Base-by-base conservation (phyloP, 2,888 invertebrate genomes). In the Apocheima hispidaria region DNA sequence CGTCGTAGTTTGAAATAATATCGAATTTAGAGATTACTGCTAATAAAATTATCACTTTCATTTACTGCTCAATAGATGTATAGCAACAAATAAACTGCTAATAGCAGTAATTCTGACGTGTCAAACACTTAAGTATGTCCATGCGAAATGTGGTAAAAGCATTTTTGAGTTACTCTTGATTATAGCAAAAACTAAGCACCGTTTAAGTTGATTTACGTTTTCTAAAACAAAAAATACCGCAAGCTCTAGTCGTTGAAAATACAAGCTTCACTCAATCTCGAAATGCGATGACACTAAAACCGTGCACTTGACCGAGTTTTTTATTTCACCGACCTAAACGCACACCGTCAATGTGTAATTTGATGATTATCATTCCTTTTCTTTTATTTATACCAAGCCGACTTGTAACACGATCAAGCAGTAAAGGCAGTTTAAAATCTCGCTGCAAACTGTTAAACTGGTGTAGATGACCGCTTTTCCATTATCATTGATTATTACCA, bases 331-430 rank as follows among this genome's bases (percentile, higher is more conserved):
- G 33, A 58, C 60, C 73, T 82, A 80, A 81, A 77, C 76, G 75
- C 66, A 74, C 72, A 71, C 73, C 74, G 60, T 66, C 60, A 75
- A 71, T 78, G 59, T 81, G 75, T 84, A 84, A 86, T 86, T 86
- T 82, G 73, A 74, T 84, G 75, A 85, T 83, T 82, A 85, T 80
- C 74, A 76, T 79, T 79, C 73, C 74, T 73, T 82, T 80, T 78
- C 75, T 77, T 76, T 73, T 79, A 79, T 79, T 82, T 82, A 74
- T 76, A 72, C 44, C 73, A 48, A 49, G 70, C 74, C 77, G 77
- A 72, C 57, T 50, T 48, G 12, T 43, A 20, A 16, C 43, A 57
- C 35, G 14, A 35, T 26, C 12, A 21, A 44, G 4, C 28, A n/a
- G 18, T 44, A 23, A 23, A 26, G 33, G 49, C 60, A 58, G 58